Conservation (phyloP, 2,113 vertebrate genomes). For the Mus spicilegus region DNA sequence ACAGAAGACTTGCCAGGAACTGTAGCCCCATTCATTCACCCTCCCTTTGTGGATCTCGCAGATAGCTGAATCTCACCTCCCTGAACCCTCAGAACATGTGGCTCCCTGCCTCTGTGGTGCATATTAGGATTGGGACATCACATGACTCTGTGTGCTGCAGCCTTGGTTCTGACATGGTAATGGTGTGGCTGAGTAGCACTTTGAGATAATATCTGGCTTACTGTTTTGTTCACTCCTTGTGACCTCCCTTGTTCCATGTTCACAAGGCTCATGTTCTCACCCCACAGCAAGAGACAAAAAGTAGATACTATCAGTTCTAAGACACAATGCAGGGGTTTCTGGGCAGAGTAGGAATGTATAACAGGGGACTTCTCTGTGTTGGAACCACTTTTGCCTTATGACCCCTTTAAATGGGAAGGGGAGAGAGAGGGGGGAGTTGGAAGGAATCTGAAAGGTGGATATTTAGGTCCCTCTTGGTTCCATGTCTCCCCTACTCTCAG, state of each 20-base stretch:
- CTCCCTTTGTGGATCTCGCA: fast-evolving
- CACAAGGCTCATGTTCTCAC: neutral
- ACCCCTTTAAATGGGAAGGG: too few relatives aligned
- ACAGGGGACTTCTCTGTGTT: neutral
- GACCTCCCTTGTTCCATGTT: neutral
- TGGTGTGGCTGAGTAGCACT: neutral
- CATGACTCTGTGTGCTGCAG: neutral
- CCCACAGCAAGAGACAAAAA: neutral
- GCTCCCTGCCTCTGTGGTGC: neutral
- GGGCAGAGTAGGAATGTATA: neutral
- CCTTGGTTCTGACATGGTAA: neutral
- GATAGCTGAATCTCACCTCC: neutral
- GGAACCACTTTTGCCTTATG: neutral
- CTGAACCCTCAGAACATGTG: neutral
- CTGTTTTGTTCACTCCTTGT: neutral
- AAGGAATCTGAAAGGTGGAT: neutral
- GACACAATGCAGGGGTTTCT: neutral
- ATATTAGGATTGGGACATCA: neutral
- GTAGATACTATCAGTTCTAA: neutral
- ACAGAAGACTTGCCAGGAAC: neutral
- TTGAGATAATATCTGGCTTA: neutral
- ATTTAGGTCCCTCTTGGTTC: too few relatives aligned
- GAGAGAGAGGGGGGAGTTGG: neutral
- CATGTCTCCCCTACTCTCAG: fast-evolving
- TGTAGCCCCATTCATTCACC: neutral